A percentile compares a stretch with the other conserved stretches of the same genome.
These are phyloP conservation scores for Scrobipalpa atriplicella DNA, from an alignment of 2,888 invertebrate species.

Conservation along the genomic window DNA sequence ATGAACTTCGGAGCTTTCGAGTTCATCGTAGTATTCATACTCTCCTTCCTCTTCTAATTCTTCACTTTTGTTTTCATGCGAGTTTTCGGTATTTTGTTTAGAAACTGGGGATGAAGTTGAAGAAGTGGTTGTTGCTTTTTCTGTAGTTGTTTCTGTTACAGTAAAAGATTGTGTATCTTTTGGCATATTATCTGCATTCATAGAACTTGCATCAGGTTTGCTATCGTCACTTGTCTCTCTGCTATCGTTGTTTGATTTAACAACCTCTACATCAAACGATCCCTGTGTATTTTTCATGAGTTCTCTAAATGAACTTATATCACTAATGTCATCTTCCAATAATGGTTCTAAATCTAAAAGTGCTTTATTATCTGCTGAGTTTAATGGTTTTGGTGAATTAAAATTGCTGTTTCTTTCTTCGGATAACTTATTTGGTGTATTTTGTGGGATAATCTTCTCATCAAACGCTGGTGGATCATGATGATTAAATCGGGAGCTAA, in stretches of 20 bases:
- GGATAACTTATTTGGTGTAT: constrained; percentile 49
- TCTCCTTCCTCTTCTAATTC: constrained; percentile 64
- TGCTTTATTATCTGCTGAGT: constrained; percentile 75
- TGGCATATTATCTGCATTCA: constrained; percentile 66
- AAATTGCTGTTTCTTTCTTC: constrained; percentile 34
- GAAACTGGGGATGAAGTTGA: constrained; percentile 41
- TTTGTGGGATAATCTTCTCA: constrained; percentile 49
- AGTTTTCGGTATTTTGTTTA: constrained; percentile 41
- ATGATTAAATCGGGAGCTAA: constrained; percentile 55
- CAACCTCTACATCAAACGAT: constrained; percentile 80
- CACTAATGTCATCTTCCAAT: constrained; percentile 82
- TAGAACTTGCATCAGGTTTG: constrained; percentile 71
- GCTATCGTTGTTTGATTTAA: constrained; percentile 68
- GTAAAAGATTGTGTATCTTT: constrained; percentile 43
- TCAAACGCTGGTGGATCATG: constrained; percentile 50
- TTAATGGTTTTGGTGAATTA: constrained; percentile 29
- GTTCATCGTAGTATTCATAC: constrained; percentile 72
- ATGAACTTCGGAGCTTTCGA: constrained; percentile 60
- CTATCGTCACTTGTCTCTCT: constrained; percentile 59
- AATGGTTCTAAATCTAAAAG: constrained; percentile 81
- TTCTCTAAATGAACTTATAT: constrained; percentile 74
- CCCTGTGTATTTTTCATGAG: constrained; percentile 73
- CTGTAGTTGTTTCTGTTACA: constrained; percentile 23
- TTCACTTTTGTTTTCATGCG: constrained; percentile 50
- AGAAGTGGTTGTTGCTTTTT: constrained; percentile 37